These are phyloP conservation scores for Falcunculus frontatus DNA, from an alignment of 2,113 vertebrate genomes.

Conservation along the genomic window DNA sequence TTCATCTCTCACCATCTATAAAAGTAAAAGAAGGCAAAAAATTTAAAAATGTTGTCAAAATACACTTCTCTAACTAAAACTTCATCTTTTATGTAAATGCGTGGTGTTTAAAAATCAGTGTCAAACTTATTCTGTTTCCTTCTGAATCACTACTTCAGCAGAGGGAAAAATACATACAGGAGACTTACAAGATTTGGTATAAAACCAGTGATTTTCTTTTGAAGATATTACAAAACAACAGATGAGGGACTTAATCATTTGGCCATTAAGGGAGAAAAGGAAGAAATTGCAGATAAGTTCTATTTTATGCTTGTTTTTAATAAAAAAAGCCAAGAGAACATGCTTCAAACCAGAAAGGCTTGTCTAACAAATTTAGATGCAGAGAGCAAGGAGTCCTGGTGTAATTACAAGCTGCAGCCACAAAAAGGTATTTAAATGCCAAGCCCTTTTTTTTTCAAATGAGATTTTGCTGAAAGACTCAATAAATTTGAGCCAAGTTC, in stretches of 20 bases:
- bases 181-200: neutral
- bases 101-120: neutral
- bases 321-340: neutral
- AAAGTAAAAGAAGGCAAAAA: neutral
- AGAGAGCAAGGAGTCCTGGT: neutral
- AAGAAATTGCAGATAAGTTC: neutral
- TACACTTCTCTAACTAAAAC: neutral
- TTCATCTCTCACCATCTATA: constrained; percentile 95
- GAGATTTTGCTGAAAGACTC: neutral
- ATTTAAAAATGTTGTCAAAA: neutral
- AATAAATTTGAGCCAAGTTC: neutral
- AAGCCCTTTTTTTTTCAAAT: neutral
- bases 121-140: neutral
- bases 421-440: neutral
- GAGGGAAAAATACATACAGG: neutral
- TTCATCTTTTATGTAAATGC: neutral
- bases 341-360: neutral
- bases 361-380: neutral
- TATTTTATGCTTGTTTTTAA: neutral
- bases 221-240: neutral
- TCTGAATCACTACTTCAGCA: neutral
- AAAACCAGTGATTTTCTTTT: neutral
- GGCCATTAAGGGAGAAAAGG: neutral
- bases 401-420: neutral
- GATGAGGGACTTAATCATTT: neutral